phyloP scores from a whole-genome alignment of 2,888 invertebrate genomes.

The Epinotia bilunana region DNA sequence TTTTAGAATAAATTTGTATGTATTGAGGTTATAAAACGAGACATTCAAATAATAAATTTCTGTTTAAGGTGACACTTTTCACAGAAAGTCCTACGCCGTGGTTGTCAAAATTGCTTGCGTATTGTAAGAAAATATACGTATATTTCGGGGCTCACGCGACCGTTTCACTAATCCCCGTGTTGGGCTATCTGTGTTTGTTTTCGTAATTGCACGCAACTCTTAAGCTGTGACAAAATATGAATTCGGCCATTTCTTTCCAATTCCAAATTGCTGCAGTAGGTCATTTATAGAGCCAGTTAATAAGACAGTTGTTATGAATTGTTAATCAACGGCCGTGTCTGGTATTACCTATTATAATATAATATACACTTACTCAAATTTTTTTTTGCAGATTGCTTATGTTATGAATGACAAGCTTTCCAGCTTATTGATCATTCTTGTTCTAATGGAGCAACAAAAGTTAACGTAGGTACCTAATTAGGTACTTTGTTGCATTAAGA shows the following conservation, averaged over 20 bases:
- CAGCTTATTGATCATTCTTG: neutral
- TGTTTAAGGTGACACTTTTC: neutral
- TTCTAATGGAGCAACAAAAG: too few relatives aligned
- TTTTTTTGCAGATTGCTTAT: too few relatives aligned
- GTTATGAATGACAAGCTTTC: neutral
- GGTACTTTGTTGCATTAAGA: too few relatives aligned
- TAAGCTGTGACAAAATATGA: conserved; percentile 30
- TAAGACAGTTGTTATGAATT: too few relatives aligned
- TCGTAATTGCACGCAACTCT: conserved; percentile 41
- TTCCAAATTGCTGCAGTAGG: neutral
- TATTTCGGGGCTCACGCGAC: conserved; percentile 29
- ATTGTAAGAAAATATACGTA: conserved; percentile 14
- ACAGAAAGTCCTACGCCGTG: neutral
- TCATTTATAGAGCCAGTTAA: conserved; percentile 1
- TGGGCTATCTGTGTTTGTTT: conserved; percentile 42
- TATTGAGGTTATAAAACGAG: neutral
- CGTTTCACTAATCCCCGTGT: conserved; percentile 41
- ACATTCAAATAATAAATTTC: neutral
- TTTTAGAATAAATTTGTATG: neutral
- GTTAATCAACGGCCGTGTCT: neutral
- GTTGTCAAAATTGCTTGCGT: neutral
- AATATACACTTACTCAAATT: too few relatives aligned
- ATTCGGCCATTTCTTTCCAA: conserved; percentile 13
- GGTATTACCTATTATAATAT: neutral
- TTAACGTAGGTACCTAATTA: too few relatives aligned